phyloP scores from a whole-genome alignment of 2,797 vertebrate species.

The Graptemys geographica region DNA sequence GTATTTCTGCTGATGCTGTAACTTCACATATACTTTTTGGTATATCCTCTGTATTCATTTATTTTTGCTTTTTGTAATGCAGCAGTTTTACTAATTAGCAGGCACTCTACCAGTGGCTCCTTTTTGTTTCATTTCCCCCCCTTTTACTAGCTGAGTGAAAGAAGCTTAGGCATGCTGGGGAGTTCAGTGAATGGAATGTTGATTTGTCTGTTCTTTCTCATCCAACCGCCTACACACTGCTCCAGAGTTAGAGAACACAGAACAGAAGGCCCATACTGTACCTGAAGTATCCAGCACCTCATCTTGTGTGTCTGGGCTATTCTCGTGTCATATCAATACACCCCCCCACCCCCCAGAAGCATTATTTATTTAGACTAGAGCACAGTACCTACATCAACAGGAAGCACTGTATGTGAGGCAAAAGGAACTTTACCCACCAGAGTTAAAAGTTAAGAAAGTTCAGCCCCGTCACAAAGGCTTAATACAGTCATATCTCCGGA shows the following conservation, averaged over 20 bases:
- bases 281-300: background rate
- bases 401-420: background rate
- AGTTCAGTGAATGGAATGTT: conserved; percentile 64
- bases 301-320: background rate
- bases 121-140: conserved; percentile 67
- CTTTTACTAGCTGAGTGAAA: conserved; percentile 71
- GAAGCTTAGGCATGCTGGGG: conserved; percentile 65
- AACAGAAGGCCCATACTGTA: background rate
- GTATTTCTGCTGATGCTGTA: background rate
- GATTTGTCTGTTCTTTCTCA: conserved; percentile 68
- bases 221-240: conserved; percentile 28
- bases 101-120: conserved; percentile 28
- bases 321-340: background rate
- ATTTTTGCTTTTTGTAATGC: conserved; percentile 32
- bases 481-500: background rate
- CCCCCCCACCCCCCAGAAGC: background rate
- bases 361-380: background rate
- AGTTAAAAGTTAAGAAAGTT: conserved; percentile 2
- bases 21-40: background rate
- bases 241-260: background rate
- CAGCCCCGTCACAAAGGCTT: background rate
- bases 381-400: background rate
- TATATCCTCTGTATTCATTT: conserved; percentile 40
- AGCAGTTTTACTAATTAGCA: conserved; percentile 76
- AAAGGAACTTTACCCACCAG: background rate